Conservation (phyloP, 2,113 vertebrate species). For the Protobothrops flavoviridis region DNA sequence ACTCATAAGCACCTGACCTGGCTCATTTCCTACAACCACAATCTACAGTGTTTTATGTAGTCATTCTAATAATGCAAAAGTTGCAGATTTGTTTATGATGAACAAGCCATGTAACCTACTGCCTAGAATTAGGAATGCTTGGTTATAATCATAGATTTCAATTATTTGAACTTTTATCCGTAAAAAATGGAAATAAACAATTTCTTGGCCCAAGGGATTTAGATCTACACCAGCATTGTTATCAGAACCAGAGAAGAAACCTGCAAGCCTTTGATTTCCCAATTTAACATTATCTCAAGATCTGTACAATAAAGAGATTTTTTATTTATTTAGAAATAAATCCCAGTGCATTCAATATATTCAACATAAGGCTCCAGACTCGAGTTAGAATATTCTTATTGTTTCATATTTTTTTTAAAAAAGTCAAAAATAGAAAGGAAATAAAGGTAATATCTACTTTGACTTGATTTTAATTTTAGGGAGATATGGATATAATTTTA, state of each 20-base stretch:
- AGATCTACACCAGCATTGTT: not conserved
- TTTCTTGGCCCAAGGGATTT: not conserved
- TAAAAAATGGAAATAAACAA: not conserved
- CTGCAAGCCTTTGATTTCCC: not conserved
- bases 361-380: not conserved
- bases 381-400: not conserved
- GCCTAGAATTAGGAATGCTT: not conserved
- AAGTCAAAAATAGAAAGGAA: not conserved
- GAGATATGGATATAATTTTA: not conserved
- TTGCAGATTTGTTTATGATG: not conserved
- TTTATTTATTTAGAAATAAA: not conserved
- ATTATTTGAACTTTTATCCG: not conserved
- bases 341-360: not conserved
- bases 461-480: not conserved
- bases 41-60: not conserved
- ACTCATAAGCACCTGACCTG: not conserved
- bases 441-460: not conserved
- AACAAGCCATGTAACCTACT: not conserved
- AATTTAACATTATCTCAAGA: not conserved
- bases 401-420: not conserved
- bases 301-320: not conserved
- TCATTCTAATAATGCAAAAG: not conserved
- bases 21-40: not conserved
- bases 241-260: not conserved
- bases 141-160: not conserved